Percentiles rank a stretch among this genome's conserved stretches.
Evolutionary conservation across 2,888 invertebrate genomes (phyloP).

Genomic region (Nemoura dubitans): DNA sequence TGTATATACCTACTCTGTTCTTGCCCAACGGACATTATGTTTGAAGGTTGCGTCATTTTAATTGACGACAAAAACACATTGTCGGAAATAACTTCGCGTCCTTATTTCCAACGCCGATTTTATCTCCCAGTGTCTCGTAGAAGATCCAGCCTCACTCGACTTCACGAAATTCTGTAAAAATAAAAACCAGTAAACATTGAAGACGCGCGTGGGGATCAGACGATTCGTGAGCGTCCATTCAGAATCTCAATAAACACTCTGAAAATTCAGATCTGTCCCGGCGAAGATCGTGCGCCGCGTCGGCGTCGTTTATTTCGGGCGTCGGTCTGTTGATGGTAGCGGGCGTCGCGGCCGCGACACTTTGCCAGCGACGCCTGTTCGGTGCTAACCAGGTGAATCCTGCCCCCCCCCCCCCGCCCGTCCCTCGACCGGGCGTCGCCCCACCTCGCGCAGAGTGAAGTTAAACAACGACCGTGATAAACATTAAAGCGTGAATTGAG

Average conservation of each 20-base stretch:
- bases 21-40: neutral
- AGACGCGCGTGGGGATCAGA: neutral
- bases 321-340: neutral
- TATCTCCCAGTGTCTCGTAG: neutral
- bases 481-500: slow-evolving; percentile 15
- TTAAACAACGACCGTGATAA: neutral
- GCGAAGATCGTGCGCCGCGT: neutral
- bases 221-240: neutral
- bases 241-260: neutral
- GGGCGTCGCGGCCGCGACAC: slow-evolving; percentile 27
- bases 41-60: neutral
- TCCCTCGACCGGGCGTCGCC: neutral
- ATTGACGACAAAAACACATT: neutral
- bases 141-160: neutral
- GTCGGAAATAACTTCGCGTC: neutral
- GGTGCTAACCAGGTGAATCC: slow-evolving; percentile 2
- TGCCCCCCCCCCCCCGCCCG: neutral
- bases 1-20: too few relatives aligned
- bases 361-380: neutral
- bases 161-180: neutral
- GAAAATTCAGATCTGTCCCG: neutral
- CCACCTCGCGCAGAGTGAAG: neutral
- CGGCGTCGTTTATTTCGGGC: neutral
- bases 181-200: neutral
- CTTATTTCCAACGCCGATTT: neutral